These are phyloP conservation scores for Drosophila nannoptera DNA, from an alignment of 1,140 invertebrate species.

Conservation along the genomic window DNA sequence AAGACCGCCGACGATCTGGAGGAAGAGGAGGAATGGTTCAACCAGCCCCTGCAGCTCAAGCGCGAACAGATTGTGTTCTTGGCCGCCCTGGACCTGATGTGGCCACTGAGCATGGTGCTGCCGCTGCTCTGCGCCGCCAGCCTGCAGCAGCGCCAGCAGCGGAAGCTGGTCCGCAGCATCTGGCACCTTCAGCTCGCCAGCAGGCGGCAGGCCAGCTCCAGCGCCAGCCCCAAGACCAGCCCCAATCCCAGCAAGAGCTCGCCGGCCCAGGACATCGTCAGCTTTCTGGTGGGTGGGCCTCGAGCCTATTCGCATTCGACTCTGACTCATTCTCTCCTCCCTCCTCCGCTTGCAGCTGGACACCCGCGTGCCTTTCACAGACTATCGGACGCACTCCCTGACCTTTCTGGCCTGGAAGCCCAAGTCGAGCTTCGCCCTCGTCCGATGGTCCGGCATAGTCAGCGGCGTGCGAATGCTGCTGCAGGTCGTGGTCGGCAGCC, in stretches of 20 bases:
- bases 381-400: conserved; percentile 1
- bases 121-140: conserved; percentile 36
- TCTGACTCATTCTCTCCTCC: background rate
- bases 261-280: background rate
- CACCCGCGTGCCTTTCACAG: conserved; percentile 1
- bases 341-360: background rate
- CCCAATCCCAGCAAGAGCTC: no score
- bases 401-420: conserved; percentile 14
- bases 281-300: conserved; percentile 19
- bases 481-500: conserved; percentile 17
- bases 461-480: conserved; percentile 28
- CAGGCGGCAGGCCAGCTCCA: background rate
- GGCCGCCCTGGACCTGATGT: conserved; percentile 15
- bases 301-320: background rate
- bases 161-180: conserved; percentile 2
- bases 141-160: conserved; percentile 36
- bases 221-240: no score
- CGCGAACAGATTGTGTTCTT: background rate
- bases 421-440: background rate
- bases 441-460: conserved; percentile 5
- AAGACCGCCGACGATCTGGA: conserved; percentile 32
- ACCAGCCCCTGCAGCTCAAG: background rate
- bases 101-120: conserved; percentile 32
- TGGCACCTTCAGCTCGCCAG: conserved; percentile 22
- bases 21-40: conserved; percentile 33